A percentile compares a stretch with the other conserved stretches of the same genome.
Evolutionary conservation across 2,113 vertebrate genomes (phyloP).

Genomic region (Trichechus manatus): DNA sequence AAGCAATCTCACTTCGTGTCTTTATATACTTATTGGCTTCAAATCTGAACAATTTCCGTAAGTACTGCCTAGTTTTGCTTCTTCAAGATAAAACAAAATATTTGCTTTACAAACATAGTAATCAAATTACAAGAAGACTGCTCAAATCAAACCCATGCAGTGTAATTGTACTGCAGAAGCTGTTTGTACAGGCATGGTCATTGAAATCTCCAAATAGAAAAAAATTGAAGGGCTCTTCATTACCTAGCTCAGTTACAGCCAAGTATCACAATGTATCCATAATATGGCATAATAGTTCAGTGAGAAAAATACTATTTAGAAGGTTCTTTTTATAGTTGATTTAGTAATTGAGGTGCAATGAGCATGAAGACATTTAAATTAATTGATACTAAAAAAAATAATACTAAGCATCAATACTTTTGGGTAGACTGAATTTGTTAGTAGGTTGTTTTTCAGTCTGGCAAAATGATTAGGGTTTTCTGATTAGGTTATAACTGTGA

Average conservation of each 20-base stretch:
- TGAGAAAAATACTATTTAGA: background rate
- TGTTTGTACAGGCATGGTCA: background rate
- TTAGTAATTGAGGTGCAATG: background rate
- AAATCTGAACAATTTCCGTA: background rate
- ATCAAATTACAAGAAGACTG: background rate
- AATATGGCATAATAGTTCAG: background rate
- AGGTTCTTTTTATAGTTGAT: background rate
- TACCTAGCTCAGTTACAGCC: background rate
- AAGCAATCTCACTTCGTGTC: background rate
- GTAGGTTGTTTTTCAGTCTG: slow-evolving; percentile 23
- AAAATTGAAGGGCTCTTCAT: background rate
- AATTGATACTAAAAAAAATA: background rate
- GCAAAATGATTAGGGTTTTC: background rate
- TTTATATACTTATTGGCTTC: background rate
- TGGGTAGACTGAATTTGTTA: background rate
- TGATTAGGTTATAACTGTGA: background rate
- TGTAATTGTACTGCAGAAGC: background rate
- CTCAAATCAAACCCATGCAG: background rate
- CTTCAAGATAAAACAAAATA: background rate
- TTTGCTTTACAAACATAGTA: background rate
- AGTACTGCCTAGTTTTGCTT: background rate
- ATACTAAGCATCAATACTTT: background rate
- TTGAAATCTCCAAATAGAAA: background rate
- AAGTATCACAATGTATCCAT: background rate
- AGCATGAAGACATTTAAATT: background rate